A percentile compares a stretch with the other conserved stretches of the same genome.
These are phyloP conservation scores for Portunus trituberculatus DNA, from an alignment of 1,140 invertebrate genomes.

Conservation along the genomic window DNA sequence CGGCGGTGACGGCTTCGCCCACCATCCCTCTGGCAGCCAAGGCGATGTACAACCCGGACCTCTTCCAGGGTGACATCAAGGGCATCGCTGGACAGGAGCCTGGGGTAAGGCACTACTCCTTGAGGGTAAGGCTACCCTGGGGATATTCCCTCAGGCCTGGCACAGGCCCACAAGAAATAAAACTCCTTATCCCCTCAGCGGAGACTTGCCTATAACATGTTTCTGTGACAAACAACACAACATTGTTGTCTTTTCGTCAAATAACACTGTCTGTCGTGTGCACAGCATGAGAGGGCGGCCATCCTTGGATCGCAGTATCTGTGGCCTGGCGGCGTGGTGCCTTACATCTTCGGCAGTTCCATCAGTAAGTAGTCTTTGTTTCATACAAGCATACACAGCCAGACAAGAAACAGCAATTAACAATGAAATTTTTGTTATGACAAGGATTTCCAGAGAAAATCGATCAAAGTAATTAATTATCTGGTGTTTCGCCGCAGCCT, in stretches of 20 bases:
- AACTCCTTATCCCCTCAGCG: too few relatives aligned
- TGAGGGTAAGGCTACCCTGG: not conserved
- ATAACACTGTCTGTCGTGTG: not conserved
- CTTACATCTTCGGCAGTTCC: slow-evolving; percentile 30
- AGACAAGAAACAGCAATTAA: too few relatives aligned
- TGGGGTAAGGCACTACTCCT: not conserved
- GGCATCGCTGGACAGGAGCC: slow-evolving; percentile 45
- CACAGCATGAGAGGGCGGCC: slow-evolving; percentile 45
- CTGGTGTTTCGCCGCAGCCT: too few relatives aligned
- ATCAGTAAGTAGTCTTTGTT: not conserved
- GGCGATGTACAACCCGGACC: slow-evolving; percentile 53
- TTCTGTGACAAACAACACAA: not conserved
- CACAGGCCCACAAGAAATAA: too few relatives aligned
- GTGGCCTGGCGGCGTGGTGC: slow-evolving; percentile 29
- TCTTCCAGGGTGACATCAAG: slow-evolving; percentile 64
- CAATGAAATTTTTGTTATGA: too few relatives aligned
- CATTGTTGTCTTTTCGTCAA: not conserved
- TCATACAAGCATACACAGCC: too few relatives aligned
- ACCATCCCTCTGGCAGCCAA: slow-evolving; percentile 16
- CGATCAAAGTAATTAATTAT: too few relatives aligned
- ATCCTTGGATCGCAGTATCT: slow-evolving; percentile 57
- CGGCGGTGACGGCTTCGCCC: not conserved
- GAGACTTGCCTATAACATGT: too few relatives aligned
- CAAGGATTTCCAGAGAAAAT: too few relatives aligned
- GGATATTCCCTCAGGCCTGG: too few relatives aligned